Base-by-base conservation (phyloP, 1,140 invertebrate genomes). In the Lasioglossum albipes region DNA sequence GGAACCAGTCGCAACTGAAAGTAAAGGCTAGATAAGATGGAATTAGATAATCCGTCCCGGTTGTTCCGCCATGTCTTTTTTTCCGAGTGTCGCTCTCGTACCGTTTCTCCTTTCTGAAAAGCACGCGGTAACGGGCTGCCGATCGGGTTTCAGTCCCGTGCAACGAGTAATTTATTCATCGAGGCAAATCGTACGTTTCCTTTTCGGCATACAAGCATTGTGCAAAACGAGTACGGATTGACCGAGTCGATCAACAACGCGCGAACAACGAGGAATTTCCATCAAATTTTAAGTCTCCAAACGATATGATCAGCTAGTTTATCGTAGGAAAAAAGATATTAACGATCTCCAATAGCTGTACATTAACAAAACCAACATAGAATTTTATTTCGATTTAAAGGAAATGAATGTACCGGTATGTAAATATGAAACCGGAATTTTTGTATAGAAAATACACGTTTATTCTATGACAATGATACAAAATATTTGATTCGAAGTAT, bases 1-100 rank as follows among this genome's bases (percentile, higher is more conserved):
- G 71, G 49, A 82, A 86, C 84, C 84, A 85, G 83, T 85, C 72
- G 31, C 41, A 49, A n/a, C 76, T 74, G 84, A 83, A 85, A 83
- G 83, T 74, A 82, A 85, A 62, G 64, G 65, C 73, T 54, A 54
- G 62, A 82, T 83, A 85, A 86, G 85, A 84, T 52, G 31, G 42
- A 79, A 84, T 86, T 84, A 82, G 84, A 86, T 86, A 83, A 86
- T 80, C 22, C 66, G 42, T 31, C 22, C 22, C 52, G 36, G 71
- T 12, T 49, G 57, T 64, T 45, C 72, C 72, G 57, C 41, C 54
- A 42, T 18, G 27, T 45, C 57, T 42, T 7, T 68, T 79, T 76
- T 73, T 64, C 22, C 57, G n/a, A n/a, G 18, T 31, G 41, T 71
- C 67, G 57, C 73, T 72, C 65, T 73, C 57, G 18, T 61, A 18